Conservation (phyloP, 2,113 vertebrate species). For the Tachuris rubrigastra region DNA sequence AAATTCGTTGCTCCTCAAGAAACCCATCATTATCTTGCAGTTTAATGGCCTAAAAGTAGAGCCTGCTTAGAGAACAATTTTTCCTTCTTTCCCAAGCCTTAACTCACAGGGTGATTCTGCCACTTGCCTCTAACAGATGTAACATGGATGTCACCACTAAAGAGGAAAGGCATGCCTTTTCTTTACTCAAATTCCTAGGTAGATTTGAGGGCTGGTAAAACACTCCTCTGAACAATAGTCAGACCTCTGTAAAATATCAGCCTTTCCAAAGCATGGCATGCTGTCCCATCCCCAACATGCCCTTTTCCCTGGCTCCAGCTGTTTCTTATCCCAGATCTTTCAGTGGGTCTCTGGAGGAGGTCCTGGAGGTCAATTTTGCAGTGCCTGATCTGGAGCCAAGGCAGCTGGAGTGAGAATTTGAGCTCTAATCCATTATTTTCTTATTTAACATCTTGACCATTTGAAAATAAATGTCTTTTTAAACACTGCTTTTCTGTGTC, state of each 20-base stretch:
- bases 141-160: neutral
- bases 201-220: neutral
- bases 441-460: neutral
- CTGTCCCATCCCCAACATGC: neutral
- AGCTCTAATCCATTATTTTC: neutral
- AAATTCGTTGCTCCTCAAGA: constrained; percentile 8
- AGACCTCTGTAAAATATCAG: neutral
- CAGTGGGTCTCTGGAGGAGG: neutral
- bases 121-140: neutral
- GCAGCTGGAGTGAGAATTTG: neutral
- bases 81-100: constrained; percentile 17
- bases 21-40: constrained; percentile 25
- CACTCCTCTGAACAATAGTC: neutral
- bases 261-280: neutral
- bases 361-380: neutral
- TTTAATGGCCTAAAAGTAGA: neutral
- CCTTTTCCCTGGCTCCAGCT: neutral
- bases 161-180: neutral
- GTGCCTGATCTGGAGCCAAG: neutral
- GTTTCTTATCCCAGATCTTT: neutral
- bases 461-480: neutral
- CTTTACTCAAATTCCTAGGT: neutral
- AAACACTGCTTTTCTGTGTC: neutral
- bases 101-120: neutral
- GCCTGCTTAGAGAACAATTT: neutral